Percentiles rank a stretch among this genome's conserved stretches.
Evolutionary conservation across 2,797 vertebrate genomes (phyloP).

Genomic region (Monodelphis domestica): DNA sequence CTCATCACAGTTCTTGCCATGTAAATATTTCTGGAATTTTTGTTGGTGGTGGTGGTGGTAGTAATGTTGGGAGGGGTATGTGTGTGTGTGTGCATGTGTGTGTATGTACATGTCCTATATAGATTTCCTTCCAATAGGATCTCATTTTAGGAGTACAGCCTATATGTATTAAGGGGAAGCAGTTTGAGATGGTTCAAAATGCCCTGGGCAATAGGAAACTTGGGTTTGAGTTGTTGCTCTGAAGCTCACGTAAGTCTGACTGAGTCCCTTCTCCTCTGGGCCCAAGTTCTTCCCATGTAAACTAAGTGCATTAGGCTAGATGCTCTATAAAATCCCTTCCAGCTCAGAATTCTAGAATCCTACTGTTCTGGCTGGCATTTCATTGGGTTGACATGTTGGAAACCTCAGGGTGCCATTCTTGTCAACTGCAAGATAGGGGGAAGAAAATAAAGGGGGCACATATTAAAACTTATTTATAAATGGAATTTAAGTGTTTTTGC

Average conservation of each 20-base stretch:
- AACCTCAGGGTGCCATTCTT: slow-evolving; percentile 67
- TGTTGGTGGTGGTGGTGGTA: not conserved
- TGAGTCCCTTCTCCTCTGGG: not conserved
- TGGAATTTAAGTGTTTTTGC: slow-evolving; percentile 80
- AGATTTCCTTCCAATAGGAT: not conserved
- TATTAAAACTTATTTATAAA: slow-evolving; percentile 83
- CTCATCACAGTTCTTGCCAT: not conserved
- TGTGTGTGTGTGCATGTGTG: not conserved
- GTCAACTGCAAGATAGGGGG: slow-evolving; percentile 52
- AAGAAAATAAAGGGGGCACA: slow-evolving; percentile 70
- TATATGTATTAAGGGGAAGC: not conserved
- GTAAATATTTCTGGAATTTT: not conserved
- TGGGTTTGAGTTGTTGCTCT: not conserved
- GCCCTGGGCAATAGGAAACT: not conserved
- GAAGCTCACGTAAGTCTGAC: not conserved
- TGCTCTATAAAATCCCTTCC: not conserved
- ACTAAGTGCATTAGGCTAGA: not conserved
- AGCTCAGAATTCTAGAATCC: not conserved
- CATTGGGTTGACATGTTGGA: slow-evolving; percentile 62
- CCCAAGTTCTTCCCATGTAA: not conserved
- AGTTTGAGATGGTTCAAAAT: not conserved
- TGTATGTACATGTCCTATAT: not conserved
- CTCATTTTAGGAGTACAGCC: not conserved
- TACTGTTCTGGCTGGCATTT: slow-evolving; percentile 62
- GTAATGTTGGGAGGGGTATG: not conserved